Conservation (phyloP, 2,113 vertebrate genomes). For the Puma concolor region DNA sequence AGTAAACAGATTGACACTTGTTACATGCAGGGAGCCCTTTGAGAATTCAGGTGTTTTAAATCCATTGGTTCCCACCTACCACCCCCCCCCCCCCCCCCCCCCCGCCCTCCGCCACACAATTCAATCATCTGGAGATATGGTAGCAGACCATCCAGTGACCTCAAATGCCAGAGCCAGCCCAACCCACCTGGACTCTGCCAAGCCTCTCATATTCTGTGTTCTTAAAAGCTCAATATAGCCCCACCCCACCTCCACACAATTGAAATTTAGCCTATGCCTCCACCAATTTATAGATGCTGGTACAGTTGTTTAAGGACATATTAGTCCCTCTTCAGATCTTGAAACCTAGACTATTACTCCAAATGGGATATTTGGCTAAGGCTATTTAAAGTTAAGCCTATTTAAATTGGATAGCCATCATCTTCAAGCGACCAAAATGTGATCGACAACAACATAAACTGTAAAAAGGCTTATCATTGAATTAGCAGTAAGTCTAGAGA, state of each 20-base stretch:
- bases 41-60: background rate
- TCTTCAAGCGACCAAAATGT: too few relatives aligned
- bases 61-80: background rate
- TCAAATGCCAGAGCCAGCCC: background rate
- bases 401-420: background rate
- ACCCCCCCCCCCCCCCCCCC: rapidly evolving
- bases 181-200: too few relatives aligned
- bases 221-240: background rate
- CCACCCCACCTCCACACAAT: background rate
- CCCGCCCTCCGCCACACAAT: background rate
- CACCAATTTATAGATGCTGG: background rate
- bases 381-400: background rate
- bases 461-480: too few relatives aligned
- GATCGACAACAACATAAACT: too few relatives aligned
- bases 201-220: background rate
- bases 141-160: background rate
- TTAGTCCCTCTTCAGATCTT: background rate
- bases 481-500: too few relatives aligned
- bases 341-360: background rate
- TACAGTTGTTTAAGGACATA: background rate
- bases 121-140: background rate
- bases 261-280: background rate
- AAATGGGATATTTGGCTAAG: background rate
- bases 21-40: background rate
- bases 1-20: background rate